A percentile compares a stretch with the other conserved stretches of the same genome.
Conservation (phyloP, 2,113 vertebrate species). For the Onychorhynchus coronatus region DNA sequence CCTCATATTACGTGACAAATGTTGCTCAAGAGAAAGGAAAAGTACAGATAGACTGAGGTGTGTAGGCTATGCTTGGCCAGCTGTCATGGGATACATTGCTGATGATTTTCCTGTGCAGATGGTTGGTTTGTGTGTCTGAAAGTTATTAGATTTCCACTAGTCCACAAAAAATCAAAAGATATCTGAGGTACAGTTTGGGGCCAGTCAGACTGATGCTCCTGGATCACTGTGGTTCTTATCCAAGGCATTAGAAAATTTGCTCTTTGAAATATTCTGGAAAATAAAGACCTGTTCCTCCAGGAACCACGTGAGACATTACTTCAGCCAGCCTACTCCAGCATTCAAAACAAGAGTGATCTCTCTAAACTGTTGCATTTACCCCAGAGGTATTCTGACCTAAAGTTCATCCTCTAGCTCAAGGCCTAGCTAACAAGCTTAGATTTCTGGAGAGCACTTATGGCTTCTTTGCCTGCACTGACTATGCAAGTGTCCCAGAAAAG, state of each 20-base stretch:
- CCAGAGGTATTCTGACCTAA: neutral
- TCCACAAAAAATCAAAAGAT: neutral
- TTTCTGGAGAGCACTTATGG: neutral
- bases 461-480: neutral
- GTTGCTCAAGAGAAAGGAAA: slow-evolving; percentile 11
- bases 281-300: neutral
- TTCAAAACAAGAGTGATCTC: neutral
- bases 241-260: neutral
- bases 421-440: neutral
- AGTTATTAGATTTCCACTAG: neutral
- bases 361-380: neutral
- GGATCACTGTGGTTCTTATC: neutral
- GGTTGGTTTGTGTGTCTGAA: neutral
- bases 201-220: neutral
- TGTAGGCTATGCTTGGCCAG: neutral
- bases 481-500: neutral
- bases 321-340: neutral
- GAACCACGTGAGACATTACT: neutral
- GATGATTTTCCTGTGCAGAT: neutral
- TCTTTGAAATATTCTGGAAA: neutral
- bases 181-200: neutral
- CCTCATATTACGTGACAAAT: slow-evolving; percentile 7
- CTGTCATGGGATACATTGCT: neutral
- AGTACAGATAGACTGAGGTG: slow-evolving; percentile 10
- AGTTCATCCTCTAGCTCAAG: neutral